Percentiles rank a stretch among this genome's conserved stretches.
phyloP scores from a whole-genome alignment of 2,113 vertebrate species.

The Rattus rattus region DNA sequence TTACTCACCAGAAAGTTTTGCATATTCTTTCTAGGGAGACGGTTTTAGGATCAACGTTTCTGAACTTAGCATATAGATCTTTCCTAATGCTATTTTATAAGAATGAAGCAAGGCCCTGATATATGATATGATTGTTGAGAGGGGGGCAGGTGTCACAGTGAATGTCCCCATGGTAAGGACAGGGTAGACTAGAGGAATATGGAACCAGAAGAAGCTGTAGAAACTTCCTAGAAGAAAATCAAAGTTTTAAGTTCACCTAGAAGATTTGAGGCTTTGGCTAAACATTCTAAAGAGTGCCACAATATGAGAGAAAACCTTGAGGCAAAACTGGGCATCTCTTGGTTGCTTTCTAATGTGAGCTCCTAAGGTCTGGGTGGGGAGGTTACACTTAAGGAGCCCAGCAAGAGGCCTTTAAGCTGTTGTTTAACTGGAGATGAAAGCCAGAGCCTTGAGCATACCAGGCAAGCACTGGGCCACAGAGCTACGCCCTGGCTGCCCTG shows the following conservation, averaged over 20 bases:
- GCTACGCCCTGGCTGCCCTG: neutral
- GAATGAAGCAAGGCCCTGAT: slow-evolving; percentile 16
- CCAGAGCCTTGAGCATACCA: neutral
- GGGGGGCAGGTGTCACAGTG: neutral
- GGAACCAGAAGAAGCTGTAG: neutral
- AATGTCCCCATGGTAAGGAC: neutral
- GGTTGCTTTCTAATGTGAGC: neutral
- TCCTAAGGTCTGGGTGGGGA: neutral
- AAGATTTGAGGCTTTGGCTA: neutral
- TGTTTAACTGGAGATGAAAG: neutral
- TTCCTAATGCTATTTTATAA: neutral
- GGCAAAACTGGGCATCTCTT: neutral
- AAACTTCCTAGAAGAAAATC: neutral
- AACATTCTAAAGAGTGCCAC: neutral
- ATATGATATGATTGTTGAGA: neutral
- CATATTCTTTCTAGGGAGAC: neutral
- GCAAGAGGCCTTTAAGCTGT: neutral
- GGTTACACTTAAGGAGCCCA: neutral
- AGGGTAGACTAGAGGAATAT: neutral
- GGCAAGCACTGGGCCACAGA: no score
- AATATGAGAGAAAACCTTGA: neutral
- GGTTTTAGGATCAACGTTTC: neutral
- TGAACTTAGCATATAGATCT: neutral
- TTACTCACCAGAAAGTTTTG: neutral
- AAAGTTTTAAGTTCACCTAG: neutral